Conservation (phyloP, 2,797 vertebrate genomes). For the Enteromius mattozi region DNA sequence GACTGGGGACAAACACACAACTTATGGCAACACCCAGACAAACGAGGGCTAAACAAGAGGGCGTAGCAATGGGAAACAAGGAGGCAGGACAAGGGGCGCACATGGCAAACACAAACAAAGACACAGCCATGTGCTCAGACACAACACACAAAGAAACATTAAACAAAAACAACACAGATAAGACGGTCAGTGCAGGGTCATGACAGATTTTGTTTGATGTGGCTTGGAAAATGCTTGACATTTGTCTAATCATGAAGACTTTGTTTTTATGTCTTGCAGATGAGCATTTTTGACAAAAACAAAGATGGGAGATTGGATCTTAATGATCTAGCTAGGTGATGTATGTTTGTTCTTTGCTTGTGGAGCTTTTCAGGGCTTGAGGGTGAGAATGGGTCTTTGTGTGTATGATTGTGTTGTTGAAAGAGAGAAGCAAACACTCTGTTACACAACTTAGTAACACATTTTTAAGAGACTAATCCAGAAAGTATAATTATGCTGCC, state of each 20-base stretch:
- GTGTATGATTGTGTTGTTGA: neutral
- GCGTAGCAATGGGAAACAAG: too few species aligned
- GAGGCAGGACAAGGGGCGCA: too few species aligned
- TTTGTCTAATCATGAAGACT: neutral
- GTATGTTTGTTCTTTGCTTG: conserved; percentile 57
- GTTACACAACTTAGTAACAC: neutral
- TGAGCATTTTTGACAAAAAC: conserved; percentile 97
- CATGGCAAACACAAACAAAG: too few species aligned
- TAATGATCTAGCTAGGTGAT: conserved; percentile 90
- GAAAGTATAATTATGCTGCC: neutral
- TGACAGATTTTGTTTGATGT: neutral
- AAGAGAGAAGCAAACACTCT: neutral
- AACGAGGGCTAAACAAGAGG: too few species aligned
- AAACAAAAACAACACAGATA: too few species aligned
- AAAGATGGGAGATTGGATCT: conserved; percentile 95
- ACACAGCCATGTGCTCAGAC: too few species aligned
- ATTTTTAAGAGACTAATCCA: neutral
- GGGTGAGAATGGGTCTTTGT: neutral
- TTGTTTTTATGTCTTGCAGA: conserved; percentile 77
- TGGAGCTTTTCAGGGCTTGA: neutral
- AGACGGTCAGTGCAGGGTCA: too few species aligned
- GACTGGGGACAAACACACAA: too few species aligned
- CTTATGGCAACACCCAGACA: too few species aligned
- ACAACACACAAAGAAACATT: too few species aligned
- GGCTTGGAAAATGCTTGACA: neutral